Evolutionary conservation across 2,113 vertebrate genomes (phyloP).

Genomic region (Megaceryle maxima): DNA sequence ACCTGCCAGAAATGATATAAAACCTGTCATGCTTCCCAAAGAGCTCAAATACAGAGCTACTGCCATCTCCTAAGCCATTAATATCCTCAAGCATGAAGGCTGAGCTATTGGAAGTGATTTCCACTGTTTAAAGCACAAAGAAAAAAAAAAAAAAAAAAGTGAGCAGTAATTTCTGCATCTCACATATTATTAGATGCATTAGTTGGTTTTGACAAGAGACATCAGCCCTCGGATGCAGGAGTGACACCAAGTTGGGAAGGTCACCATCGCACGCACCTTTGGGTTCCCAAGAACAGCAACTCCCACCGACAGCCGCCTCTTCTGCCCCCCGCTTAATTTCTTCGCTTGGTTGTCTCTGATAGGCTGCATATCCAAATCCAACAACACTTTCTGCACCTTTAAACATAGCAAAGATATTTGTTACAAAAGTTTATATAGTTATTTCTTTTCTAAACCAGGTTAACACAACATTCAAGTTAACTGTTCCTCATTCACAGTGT

Average conservation of each 20-base stretch:
- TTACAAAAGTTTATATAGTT: fast-evolving
- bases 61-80: neutral
- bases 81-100: fast-evolving
- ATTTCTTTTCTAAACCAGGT: neutral
- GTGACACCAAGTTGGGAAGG: neutral
- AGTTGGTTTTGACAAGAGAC: neutral
- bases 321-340: constrained; percentile 93
- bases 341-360: constrained; percentile 93
- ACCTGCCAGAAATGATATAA: neutral
- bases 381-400: constrained; percentile 89
- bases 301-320: constrained; percentile 92
- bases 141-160: neutral
- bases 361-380: constrained; percentile 93
- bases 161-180: neutral
- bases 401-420: neutral
- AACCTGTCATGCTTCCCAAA: neutral
- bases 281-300: constrained; percentile 94
- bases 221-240: too few relatives aligned
- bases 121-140: neutral
- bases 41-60: neutral
- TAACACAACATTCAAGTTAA: neutral
- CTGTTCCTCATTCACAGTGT: neutral
- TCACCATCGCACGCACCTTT: constrained; percentile 78
- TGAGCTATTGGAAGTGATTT: neutral
- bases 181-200: neutral